Percentiles rank a stretch among this genome's conserved stretches.
Conservation (phyloP, 64 coral and sea anemone genomes). For the Trachythela sp. region DNA sequence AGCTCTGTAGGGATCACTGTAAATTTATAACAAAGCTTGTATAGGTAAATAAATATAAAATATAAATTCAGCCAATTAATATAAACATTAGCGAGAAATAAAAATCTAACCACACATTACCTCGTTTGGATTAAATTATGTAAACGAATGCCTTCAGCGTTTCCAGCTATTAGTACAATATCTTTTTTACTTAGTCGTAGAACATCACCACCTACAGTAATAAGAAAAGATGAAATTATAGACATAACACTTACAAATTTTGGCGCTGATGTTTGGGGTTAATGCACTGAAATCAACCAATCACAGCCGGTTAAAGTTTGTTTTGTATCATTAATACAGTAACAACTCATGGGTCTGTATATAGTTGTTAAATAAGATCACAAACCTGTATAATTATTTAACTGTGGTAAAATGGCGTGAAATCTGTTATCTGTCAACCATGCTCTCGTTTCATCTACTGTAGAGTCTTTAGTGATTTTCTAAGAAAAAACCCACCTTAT, state of each 20-base stretch:
- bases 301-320: background rate
- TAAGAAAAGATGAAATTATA: background rate
- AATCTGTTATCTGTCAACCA: constrained; percentile 91
- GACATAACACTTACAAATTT: background rate
- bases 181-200: constrained; percentile 80
- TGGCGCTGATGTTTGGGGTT: too few species aligned
- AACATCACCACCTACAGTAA: constrained; percentile 80
- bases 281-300: too few species aligned
- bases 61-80: too few species aligned
- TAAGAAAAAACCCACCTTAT: too few species aligned
- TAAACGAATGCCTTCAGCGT: constrained; percentile 91
- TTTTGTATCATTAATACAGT: too few species aligned
- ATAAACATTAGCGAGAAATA: too few species aligned
- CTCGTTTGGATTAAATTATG: constrained; percentile 83
- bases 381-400: constrained; percentile 90
- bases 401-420: constrained; percentile 60
- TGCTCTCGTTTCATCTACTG: constrained; percentile 78
- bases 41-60: too few species aligned
- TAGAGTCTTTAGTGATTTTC: constrained; percentile 73
- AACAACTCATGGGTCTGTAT: too few species aligned
- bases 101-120: background rate
- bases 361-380: too few species aligned
- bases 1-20: too few species aligned
- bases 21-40: too few species aligned
- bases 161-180: constrained; percentile 83